Evolutionary conservation across 2,113 vertebrate species (phyloP), one percentile per base, ranked within the genome.

Genomic region (Phalacrocorax aristotelis): DNA sequence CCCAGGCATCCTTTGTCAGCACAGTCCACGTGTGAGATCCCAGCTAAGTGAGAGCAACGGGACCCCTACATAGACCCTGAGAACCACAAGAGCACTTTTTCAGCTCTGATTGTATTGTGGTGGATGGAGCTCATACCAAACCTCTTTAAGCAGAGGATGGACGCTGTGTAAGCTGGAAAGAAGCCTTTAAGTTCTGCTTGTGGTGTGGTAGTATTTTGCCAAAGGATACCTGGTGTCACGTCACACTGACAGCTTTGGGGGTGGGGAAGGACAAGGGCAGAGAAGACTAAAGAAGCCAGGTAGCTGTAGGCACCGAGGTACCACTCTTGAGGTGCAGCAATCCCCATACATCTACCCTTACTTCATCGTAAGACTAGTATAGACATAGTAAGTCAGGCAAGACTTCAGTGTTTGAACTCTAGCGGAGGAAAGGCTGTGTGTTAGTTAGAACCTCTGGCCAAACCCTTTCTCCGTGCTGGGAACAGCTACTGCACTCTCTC

Each of bases 1-100:
- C 93, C 70, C 87, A 75, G 77, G 83, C 86, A 81, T 65, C 81
- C 75, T 46, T 74, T 55, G 34, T 87, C 96, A 93, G 62, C 93
- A n/a, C 84, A 72, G 49, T 16, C 89, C 70, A 9, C 0, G 44
- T 48, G 84, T 1, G 54, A 42, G 7, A 61, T 57, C 75, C 49
- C 82, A 32, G 90, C 87, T 36, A 11, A 85, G 70, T 1, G 4
- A 76, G 74, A 36, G 78, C 87, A 36, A 38, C 0, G 25, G 61
- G 80, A 87, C 87, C 44, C 65, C 8, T 0, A 10, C 1, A 0
- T 1, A 7, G 57, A 34, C 58, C 86, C 61, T 29, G 74, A 64
- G 60, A 87, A 14, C 58, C 1, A 0, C 3, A 8, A 42, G 36
- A 68, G 75, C 80, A 62, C 40, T 15, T 74, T 80, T 49, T 49